A percentile compares a stretch with the other conserved stretches of the same genome.
Evolutionary conservation across 2,113 vertebrate species (phyloP).

Genomic region (Egretta garzetta): DNA sequence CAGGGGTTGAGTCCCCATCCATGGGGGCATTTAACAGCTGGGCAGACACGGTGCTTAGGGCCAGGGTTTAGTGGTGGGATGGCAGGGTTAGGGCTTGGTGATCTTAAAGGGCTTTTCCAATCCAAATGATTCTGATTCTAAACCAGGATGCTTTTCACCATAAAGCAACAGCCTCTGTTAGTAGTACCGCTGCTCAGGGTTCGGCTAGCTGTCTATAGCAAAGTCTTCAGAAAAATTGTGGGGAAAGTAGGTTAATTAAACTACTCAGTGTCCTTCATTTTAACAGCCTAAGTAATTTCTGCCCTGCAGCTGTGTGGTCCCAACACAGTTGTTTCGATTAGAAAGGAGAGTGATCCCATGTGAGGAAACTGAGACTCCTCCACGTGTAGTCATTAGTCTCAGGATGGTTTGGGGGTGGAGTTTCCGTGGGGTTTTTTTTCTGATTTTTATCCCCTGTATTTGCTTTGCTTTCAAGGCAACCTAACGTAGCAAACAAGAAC

Average conservation of each 20-base stretch:
- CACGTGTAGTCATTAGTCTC: rapidly evolving
- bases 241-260: neutral
- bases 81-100: no score
- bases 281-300: neutral
- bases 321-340: neutral
- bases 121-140: no score
- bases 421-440: neutral
- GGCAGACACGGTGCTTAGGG: no score
- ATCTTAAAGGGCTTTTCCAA: no score
- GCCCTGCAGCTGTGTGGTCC: neutral
- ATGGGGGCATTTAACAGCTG: no score
- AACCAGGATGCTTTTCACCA: neutral
- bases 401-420: neutral
- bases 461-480: neutral
- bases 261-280: neutral
- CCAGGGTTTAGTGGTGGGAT: no score
- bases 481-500: neutral
- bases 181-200: neutral
- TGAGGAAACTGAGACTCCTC: neutral
- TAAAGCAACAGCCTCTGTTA: neutral
- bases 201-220: neutral
- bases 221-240: neutral
- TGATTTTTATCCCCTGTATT: neutral
- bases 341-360: neutral
- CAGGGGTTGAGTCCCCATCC: no score